Evolutionary conservation across 2,888 invertebrate species (phyloP).

Genomic region (Camponotus fellah): DNA sequence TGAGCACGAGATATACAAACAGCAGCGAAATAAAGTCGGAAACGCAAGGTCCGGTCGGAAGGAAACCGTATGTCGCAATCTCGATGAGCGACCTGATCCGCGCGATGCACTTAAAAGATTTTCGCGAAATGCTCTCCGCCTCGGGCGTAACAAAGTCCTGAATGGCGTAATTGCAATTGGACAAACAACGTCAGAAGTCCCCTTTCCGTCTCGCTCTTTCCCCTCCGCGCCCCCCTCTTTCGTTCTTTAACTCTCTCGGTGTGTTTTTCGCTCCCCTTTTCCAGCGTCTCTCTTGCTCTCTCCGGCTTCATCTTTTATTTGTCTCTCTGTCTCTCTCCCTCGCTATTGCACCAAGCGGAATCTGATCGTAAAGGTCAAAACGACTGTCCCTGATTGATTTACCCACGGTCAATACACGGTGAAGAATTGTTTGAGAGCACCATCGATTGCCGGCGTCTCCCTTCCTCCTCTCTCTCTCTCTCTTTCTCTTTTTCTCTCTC

Average conservation of each 20-base stretch:
- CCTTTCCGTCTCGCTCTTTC: neutral
- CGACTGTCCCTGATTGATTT: conserved; percentile 77
- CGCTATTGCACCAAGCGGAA: conserved; percentile 63
- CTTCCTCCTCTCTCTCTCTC: conserved; percentile 11
- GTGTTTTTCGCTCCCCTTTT: conserved; percentile 11
- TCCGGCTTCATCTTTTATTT: conserved; percentile 23
- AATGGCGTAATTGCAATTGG: conserved; percentile 70
- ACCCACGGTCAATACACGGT: conserved; percentile 77
- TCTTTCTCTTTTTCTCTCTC: neutral
- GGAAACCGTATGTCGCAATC: conserved; percentile 30
- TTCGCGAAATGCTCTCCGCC: conserved; percentile 27
- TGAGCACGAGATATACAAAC: neutral
- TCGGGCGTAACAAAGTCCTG: conserved; percentile 56
- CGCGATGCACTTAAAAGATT: conserved; percentile 56
- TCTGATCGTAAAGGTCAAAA: conserved; percentile 76
- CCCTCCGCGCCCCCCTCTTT: neutral
- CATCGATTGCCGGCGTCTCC: conserved; percentile 60
- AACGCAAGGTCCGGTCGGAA: conserved; percentile 6
- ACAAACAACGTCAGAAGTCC: conserved; percentile 68
- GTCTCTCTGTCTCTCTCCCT: conserved; percentile 12
- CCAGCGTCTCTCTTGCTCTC: neutral
- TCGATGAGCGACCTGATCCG: conserved; percentile 2
- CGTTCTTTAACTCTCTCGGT: neutral
- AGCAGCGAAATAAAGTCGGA: neutral
- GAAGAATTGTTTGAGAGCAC: conserved; percentile 73